Evolutionary conservation across 1,140 invertebrate genomes (phyloP).

Genomic region (Drosophila jambulina): DNA sequence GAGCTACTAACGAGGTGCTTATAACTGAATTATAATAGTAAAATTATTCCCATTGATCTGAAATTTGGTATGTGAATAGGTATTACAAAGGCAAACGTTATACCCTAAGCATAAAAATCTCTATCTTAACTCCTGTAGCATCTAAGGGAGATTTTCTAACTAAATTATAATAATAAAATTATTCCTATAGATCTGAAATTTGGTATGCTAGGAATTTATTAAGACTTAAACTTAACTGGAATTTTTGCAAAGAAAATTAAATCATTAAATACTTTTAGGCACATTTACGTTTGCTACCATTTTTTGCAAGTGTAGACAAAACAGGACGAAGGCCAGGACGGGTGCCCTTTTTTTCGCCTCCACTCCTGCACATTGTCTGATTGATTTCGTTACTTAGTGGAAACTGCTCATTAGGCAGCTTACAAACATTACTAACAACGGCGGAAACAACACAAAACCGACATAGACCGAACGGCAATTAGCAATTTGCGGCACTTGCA

Average conservation of each 20-base stretch:
- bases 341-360: background rate
- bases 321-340: background rate
- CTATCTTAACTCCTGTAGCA: background rate
- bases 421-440: background rate
- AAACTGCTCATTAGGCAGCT: slow-evolving; percentile 41
- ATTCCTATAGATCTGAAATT: background rate
- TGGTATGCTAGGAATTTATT: background rate
- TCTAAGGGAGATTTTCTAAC: background rate
- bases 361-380: slow-evolving; percentile 16
- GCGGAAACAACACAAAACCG: background rate
- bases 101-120: rapidly evolving
- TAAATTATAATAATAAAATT: background rate
- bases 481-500: slow-evolving; percentile 37
- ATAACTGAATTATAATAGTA: background rate
- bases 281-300: background rate
- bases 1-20: background rate
- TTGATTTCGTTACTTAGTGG: slow-evolving; percentile 38
- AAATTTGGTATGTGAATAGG: background rate
- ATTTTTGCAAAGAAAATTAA: background rate
- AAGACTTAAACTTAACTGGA: background rate
- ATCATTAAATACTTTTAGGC: background rate
- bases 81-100: background rate
- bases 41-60: background rate
- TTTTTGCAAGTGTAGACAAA: background rate
- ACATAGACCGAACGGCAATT: slow-evolving; percentile 45